phyloP scores from a whole-genome alignment of 2,113 vertebrate genomes.

The Capreolus pygargus region DNA sequence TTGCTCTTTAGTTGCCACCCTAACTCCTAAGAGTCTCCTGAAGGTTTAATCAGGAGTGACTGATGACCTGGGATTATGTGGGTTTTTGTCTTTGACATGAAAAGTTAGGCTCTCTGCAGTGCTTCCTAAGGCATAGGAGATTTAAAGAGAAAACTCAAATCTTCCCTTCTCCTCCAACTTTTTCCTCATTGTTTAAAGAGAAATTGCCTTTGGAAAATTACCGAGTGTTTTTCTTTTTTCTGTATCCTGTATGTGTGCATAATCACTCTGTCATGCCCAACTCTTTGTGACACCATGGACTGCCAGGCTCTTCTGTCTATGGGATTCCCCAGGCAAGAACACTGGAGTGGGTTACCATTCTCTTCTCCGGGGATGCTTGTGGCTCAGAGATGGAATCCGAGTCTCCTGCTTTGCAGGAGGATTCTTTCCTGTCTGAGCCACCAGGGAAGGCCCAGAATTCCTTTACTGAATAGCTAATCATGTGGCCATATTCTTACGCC shows the following conservation, averaged over 20 bases:
- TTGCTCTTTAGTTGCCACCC: background rate
- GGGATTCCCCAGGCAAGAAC: background rate
- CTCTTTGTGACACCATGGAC: background rate
- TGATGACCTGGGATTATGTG: background rate
- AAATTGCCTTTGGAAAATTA: slow-evolving; percentile 38
- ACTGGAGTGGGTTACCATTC: background rate
- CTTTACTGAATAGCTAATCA: background rate
- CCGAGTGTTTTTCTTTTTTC: background rate
- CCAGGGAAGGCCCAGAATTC: background rate
- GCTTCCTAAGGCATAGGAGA: background rate
- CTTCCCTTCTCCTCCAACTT: background rate
- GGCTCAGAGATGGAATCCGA: background rate
- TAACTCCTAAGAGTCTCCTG: background rate
- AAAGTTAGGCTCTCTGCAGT: background rate
- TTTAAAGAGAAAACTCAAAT: background rate
- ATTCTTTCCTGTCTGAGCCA: background rate
- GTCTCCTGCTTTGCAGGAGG: background rate
- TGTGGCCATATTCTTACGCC: background rate
- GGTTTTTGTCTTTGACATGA: slow-evolving; percentile 14
- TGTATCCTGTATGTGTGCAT: background rate
- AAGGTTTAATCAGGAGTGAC: slow-evolving; percentile 38
- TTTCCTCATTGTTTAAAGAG: background rate
- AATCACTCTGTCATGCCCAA: background rate
- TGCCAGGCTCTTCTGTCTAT: background rate
- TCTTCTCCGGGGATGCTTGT: background rate